Conservation (phyloP, 2,797 vertebrate genomes). For the Enteromius viviparus region DNA sequence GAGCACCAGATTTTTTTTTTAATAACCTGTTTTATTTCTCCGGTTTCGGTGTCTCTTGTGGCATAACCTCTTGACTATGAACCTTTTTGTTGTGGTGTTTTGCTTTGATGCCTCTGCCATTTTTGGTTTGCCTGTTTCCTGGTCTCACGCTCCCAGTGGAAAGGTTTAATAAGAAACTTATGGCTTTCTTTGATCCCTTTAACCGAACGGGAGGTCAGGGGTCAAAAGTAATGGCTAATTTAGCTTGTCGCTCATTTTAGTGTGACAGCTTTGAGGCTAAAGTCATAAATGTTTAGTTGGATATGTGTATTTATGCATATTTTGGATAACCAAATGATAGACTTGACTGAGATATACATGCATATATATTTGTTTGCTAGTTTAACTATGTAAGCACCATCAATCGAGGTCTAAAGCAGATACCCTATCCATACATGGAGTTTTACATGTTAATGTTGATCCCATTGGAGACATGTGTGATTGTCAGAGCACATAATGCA, state of each 20-base stretch:
- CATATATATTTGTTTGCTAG: not conserved
- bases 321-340: conserved; percentile 15
- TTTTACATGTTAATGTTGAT: not conserved
- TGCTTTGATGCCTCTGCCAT: conserved; percentile 62
- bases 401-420: not conserved
- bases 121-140: conserved; percentile 50
- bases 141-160: conserved; percentile 62
- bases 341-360: not conserved
- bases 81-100: conserved; percentile 59
- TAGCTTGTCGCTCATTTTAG: conserved; percentile 23
- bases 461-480: not conserved
- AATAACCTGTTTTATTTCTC: conserved; percentile 53
- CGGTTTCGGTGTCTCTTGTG: conserved; percentile 61
- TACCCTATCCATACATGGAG: not conserved
- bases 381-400: not conserved
- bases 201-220: conserved; percentile 58
- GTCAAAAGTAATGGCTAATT: conserved; percentile 64
- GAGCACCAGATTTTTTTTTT: conserved; percentile 40
- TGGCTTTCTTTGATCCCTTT: conserved; percentile 59
- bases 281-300: conserved; percentile 10
- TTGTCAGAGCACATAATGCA: not conserved
- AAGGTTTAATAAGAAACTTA: conserved; percentile 57
- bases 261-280: not conserved
- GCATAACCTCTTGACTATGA: conserved; percentile 61
- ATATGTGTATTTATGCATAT: not conserved